Conservation (phyloP, 2,113 vertebrate genomes). For the Choloepus hoffmanni region DNA sequence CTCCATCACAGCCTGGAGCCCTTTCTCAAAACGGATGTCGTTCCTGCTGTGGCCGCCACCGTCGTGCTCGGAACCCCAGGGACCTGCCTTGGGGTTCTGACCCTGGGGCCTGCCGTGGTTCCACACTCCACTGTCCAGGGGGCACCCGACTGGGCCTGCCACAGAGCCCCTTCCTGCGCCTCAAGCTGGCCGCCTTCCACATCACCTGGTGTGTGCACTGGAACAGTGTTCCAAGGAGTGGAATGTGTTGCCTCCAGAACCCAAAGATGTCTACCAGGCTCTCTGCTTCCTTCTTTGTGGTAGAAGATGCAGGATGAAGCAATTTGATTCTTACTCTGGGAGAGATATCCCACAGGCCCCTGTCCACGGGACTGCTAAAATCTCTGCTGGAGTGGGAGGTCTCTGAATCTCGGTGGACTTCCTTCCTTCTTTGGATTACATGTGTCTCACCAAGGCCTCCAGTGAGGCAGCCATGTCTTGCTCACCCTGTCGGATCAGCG, state of each 20-base stretch:
- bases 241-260: neutral
- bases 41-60: too few relatives aligned
- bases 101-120: neutral
- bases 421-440: neutral
- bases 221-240: neutral
- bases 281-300: neutral
- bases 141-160: too few relatives aligned
- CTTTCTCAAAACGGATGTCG: neutral
- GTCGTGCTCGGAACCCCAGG: neutral
- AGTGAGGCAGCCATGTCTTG: neutral
- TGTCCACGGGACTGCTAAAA: neutral
- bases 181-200: too few relatives aligned
- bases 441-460: neutral
- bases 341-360: neutral
- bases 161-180: too few relatives aligned
- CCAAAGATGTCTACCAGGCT: neutral
- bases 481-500: neutral
- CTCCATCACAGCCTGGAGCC: neutral
- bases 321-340: neutral
- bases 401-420: neutral
- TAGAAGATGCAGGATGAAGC: neutral
- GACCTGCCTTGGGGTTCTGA: neutral
- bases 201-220: neutral
- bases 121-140: neutral
- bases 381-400: neutral